Percentiles rank a stretch among this genome's conserved stretches.
These are phyloP conservation scores for Lepidiolamprologus cunningtoni DNA, from an alignment of 2,113 vertebrate species.

Conservation along the genomic window DNA sequence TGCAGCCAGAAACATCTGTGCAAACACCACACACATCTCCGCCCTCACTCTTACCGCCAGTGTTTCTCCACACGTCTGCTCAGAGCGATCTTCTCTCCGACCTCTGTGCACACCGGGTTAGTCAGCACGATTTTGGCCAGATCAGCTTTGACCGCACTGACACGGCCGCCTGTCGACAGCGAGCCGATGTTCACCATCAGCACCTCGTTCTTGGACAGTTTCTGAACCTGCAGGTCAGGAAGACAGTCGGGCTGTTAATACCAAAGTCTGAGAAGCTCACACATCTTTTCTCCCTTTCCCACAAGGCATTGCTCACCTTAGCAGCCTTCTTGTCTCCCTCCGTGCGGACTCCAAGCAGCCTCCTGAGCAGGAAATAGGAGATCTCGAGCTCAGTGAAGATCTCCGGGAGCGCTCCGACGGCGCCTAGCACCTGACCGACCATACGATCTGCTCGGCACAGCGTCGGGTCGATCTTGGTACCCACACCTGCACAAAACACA, in stretches of 20 bases:
- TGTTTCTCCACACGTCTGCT: slow-evolving; percentile 98
- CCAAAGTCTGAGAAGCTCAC: neutral
- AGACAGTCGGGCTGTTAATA: neutral
- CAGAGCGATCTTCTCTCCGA: slow-evolving; percentile 97
- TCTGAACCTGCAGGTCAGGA: slow-evolving; percentile 84
- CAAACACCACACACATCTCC: neutral
- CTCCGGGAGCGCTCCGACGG: slow-evolving; percentile 92
- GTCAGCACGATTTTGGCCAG: slow-evolving; percentile 97
- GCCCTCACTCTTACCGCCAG: slow-evolving; percentile 84
- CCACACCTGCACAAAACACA: slow-evolving; percentile 77
- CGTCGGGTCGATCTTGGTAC: slow-evolving; percentile 97
- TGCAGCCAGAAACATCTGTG: neutral
- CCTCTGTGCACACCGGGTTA: slow-evolving; percentile 98
- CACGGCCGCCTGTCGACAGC: slow-evolving; percentile 91
- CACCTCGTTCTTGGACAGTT: slow-evolving; percentile 96
- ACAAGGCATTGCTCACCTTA: slow-evolving; percentile 71
- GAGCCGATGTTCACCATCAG: slow-evolving; percentile 99
- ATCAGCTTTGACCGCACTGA: slow-evolving; percentile 96
- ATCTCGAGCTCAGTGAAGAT: slow-evolving; percentile 98
- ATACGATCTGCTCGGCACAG: slow-evolving; percentile 95
- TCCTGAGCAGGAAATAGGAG: slow-evolving; percentile 90
- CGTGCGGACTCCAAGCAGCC: slow-evolving; percentile 91
- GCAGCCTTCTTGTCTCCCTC: slow-evolving; percentile 99
- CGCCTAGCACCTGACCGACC: slow-evolving; percentile 96
- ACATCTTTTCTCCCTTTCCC: neutral